phyloP scores from a whole-genome alignment of 2,797 vertebrate species.

The Galagoides demidoff region DNA sequence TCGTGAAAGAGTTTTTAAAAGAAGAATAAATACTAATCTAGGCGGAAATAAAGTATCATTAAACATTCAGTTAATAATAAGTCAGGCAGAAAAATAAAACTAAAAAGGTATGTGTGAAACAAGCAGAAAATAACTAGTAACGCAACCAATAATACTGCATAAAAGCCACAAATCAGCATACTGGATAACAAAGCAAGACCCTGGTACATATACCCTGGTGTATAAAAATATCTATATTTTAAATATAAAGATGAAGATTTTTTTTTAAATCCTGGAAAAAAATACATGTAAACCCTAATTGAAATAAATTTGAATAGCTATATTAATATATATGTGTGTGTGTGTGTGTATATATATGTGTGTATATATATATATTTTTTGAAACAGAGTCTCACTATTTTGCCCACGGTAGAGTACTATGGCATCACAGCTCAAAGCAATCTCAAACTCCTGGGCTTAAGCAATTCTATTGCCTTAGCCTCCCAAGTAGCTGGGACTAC shows the following conservation, averaged over 20 bases:
- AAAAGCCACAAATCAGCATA: background rate
- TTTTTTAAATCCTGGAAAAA: background rate
- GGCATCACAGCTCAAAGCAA: no score
- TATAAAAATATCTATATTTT: background rate
- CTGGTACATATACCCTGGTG: background rate
- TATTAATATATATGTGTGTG: no score
- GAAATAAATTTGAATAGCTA: no score
- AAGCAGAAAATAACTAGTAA: background rate
- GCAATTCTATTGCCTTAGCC: no score
- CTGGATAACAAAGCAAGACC: background rate
- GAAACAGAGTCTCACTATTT: no score
- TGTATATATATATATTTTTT: no score
- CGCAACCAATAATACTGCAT: background rate
- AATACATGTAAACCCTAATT: background rate
- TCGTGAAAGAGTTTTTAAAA: background rate
- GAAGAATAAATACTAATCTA: background rate
- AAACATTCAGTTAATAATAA: background rate
- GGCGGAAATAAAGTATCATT: background rate
- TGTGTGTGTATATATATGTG: no score
- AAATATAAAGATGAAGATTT: background rate
- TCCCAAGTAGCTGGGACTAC: no score
- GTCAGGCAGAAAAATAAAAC: background rate
- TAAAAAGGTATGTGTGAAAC: background rate
- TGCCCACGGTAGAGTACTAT: no score
- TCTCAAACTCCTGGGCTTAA: no score